A percentile compares a stretch with the other conserved stretches of the same genome.
These are phyloP conservation scores for Tetragonula carbonaria DNA, from an alignment of 2,888 invertebrate species.

Conservation along the genomic window DNA sequence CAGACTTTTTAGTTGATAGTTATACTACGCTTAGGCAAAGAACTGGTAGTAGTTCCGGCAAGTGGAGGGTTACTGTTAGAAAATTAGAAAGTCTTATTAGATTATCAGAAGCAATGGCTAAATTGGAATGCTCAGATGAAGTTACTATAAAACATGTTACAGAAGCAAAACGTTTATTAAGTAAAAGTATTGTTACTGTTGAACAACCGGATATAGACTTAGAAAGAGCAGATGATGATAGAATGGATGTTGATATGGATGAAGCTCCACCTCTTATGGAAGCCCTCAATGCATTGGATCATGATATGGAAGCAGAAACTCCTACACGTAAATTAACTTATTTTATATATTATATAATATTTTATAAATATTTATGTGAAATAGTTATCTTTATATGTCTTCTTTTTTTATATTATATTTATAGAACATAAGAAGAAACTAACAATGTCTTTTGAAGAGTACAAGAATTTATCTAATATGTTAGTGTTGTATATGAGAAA, in stretches of 20 bases:
- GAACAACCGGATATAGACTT: conserved; percentile 96
- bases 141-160: conserved; percentile 95
- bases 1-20: conserved; percentile 93
- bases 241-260: conserved; percentile 82
- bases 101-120: conserved; percentile 97
- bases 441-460: conserved; percentile 95
- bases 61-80: conserved; percentile 98
- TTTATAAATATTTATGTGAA: neutral
- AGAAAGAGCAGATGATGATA: conserved; percentile 50
- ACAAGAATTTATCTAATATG: conserved; percentile 96
- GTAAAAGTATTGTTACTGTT: conserved; percentile 98
- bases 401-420: neutral
- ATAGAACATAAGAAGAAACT: conserved; percentile 85
- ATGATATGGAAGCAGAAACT: conserved; percentile 36
- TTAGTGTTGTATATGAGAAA: conserved; percentile 95
- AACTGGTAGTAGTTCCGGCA: conserved; percentile 89
- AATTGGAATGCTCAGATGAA: conserved; percentile 96
- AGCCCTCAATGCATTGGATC: conserved; percentile 68
- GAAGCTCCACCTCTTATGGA: conserved; percentile 83
- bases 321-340: conserved; percentile 52
- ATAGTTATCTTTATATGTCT: neutral
- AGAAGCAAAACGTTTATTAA: conserved; percentile 95
- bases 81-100: conserved; percentile 98
- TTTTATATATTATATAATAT: neutral
- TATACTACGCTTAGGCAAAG: conserved; percentile 94